Evolutionary conservation across 2,888 invertebrate species (phyloP).

Genomic region (Pecten maximus): DNA sequence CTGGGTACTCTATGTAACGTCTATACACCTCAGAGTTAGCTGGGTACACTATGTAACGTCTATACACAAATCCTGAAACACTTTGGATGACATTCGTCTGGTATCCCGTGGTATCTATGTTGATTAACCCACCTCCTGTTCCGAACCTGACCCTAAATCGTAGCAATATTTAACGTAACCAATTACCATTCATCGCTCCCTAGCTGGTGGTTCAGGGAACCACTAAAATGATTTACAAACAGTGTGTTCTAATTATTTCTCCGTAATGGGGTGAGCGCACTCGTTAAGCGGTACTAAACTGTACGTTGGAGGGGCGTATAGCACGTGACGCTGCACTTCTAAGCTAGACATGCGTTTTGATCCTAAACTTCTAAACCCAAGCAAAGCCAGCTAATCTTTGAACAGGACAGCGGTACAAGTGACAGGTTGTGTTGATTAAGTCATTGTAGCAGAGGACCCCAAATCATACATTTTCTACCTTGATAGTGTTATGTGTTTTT

Average conservation of each 20-base stretch:
- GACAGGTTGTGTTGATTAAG: too few species aligned
- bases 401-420: too few species aligned
- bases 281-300: not conserved
- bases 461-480: too few species aligned
- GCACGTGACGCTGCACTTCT: not conserved
- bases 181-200: not conserved
- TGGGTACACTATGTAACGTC: too few species aligned
- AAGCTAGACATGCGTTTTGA: not conserved
- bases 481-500: too few species aligned
- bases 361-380: not conserved
- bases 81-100: too few species aligned
- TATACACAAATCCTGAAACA: too few species aligned
- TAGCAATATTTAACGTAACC: not conserved
- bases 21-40: too few species aligned
- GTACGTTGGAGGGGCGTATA: not conserved
- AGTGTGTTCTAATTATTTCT: not conserved
- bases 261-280: not conserved
- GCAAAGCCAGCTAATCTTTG: too few species aligned
- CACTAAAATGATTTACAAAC: not conserved
- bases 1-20: too few species aligned
- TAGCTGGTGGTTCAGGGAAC: not conserved
- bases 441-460: too few species aligned
- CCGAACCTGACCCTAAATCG: not conserved
- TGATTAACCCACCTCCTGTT: not conserved
- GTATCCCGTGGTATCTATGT: not conserved